Conservation (phyloP, 2,797 vertebrate species). For the Aratinga solstitialis region DNA sequence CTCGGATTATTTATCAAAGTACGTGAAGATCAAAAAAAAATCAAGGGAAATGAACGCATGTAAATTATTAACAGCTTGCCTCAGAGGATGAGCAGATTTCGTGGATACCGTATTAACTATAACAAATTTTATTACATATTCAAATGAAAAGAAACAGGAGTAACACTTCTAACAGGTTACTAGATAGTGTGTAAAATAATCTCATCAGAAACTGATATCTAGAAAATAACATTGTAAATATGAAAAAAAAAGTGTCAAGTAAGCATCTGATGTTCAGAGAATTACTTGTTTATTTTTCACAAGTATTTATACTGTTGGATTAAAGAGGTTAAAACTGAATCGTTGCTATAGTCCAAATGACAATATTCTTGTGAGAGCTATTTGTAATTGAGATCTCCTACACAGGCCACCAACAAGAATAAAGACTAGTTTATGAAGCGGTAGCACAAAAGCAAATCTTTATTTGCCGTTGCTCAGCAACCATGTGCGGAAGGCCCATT, state of each 20-base stretch:
- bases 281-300: not conserved
- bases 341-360: not conserved
- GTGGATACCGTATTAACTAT: not conserved
- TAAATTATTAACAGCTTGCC: slow-evolving; percentile 43
- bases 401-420: not conserved
- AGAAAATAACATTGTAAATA: not conserved
- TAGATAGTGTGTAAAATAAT: not conserved
- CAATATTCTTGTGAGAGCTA: not conserved
- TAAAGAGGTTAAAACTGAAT: not conserved
- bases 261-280: not conserved
- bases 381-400: not conserved
- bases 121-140: not conserved
- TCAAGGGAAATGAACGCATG: slow-evolving; percentile 12
- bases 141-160: not conserved
- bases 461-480: slow-evolving; percentile 71
- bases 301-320: not conserved
- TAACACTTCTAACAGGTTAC: not conserved
- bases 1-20: slow-evolving; percentile 44
- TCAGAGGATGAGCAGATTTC: not conserved
- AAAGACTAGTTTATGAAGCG: slow-evolving; percentile 8
- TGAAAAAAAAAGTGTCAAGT: not conserved
- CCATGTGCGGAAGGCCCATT: slow-evolving; percentile 15
- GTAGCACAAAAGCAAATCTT: slow-evolving; percentile 51
- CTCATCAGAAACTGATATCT: not conserved
- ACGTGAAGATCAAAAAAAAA: slow-evolving; percentile 36